Evolutionary conservation across 2,113 vertebrate species (phyloP), one percentile per base, ranked within the genome.

Genomic region (Dasyurus viverrinus): DNA sequence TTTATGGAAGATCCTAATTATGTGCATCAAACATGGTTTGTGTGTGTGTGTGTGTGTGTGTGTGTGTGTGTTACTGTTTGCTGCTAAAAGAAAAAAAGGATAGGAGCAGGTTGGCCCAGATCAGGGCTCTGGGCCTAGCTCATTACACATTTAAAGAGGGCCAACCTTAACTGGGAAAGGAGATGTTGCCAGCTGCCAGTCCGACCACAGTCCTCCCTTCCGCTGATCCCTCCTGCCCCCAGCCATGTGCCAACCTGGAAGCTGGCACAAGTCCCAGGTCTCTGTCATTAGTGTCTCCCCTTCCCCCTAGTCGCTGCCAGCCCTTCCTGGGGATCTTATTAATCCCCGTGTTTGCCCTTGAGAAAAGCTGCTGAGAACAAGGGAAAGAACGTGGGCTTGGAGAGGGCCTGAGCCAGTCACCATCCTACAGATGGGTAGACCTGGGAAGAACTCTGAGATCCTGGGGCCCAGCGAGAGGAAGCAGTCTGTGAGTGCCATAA

Each of bases 311-410:
- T 27, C 89, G 55, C 42, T 92, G 91, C 96, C 92, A 91, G 94
- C 47, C 89, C 23, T 89, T 96, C 92, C 95, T 3, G 4, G 93
- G 94, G 92, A 76, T 68, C 19, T 42, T 92, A 90, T 52, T 96
- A 84, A 95, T 96, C 96, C 68, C 48, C 8, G 90, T 95, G 94
- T 96, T 97, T 96, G 91, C 89, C 96, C 57, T n/a, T 42, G 68
- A n/a, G 92, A 84, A 93, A 89, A 93, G n/a, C n/a, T 42, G n/a
- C 68, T 23, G n/a, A 84, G 68, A 42, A 76, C 36, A 36, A 76
- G n/a, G 68, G 68, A 84, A 42, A 22, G n/a, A 42, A 84, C 16
- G 30, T 68, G 68, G 55, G 68, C n/a, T 22, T 42, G 68, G 68
- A n/a, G 36, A 76, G 42, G 68, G 68, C 14, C 60, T 19, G 12